Evolutionary conservation across 2,797 vertebrate genomes (phyloP).

Genomic region (Podarcis lilfordi): DNA sequence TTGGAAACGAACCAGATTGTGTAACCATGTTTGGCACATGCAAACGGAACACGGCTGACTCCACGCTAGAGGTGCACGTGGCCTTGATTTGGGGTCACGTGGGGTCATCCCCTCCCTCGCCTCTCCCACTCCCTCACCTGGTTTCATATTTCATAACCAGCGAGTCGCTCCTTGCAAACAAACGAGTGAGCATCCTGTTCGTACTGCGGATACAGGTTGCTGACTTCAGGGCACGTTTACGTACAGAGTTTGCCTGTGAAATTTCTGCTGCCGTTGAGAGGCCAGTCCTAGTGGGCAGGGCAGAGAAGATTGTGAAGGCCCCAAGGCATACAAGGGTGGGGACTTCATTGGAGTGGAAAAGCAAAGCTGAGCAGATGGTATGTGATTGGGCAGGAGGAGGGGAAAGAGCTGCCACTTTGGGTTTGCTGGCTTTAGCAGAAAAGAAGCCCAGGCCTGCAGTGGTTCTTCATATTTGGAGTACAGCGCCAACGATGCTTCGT

Average conservation of each 20-base stretch:
- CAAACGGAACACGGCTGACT: neutral
- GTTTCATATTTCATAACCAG: neutral
- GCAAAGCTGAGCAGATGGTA: slow-evolving; percentile 10
- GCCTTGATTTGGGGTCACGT: neutral
- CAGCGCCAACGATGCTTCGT: no score
- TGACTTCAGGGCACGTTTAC: neutral
- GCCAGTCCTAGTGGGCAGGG: neutral
- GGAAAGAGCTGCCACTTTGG: neutral
- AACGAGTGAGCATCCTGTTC: neutral
- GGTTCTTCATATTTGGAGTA: neutral
- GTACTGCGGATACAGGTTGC: neutral
- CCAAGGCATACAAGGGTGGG: neutral
- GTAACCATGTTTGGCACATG: neutral
- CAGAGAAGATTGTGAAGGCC: neutral
- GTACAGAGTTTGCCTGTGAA: neutral
- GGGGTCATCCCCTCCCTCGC: neutral
- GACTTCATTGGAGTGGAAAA: neutral
- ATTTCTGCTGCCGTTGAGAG: neutral
- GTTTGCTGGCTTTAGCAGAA: neutral
- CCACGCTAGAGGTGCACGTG: neutral
- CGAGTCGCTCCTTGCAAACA: neutral
- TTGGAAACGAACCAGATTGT: neutral
- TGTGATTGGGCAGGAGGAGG: neutral
- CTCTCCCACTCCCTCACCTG: neutral
- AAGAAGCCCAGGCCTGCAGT: rapidly evolving